Evolutionary conservation across 2,113 vertebrate genomes (phyloP).

Genomic region (Thalassarche chlororhynchos): DNA sequence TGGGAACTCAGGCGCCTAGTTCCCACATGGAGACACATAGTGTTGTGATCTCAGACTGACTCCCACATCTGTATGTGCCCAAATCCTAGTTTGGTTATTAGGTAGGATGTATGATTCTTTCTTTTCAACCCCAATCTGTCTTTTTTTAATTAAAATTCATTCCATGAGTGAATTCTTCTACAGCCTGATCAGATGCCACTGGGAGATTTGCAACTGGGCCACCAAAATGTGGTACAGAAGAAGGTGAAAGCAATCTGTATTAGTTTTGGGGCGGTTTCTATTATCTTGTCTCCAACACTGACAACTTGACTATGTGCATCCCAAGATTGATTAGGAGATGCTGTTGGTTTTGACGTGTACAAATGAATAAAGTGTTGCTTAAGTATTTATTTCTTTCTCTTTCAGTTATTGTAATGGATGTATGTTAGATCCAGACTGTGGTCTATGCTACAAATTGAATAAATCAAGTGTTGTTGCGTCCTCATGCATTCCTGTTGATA

Average conservation of each 20-base stretch:
- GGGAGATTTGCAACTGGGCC: background rate
- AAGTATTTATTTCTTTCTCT: background rate
- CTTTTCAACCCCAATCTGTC: background rate
- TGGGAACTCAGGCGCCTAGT: background rate
- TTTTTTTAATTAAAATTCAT: background rate
- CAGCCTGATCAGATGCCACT: background rate
- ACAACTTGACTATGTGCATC: background rate
- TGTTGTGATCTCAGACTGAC: background rate
- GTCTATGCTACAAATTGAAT: conserved; percentile 95
- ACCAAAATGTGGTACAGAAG: background rate
- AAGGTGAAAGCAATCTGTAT: background rate
- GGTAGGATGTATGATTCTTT: background rate
- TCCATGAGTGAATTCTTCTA: background rate
- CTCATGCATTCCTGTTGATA: conserved; percentile 89
- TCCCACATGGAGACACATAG: background rate
- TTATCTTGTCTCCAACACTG: background rate
- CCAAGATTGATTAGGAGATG: background rate
- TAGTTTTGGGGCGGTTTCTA: background rate
- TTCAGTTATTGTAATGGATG: conserved; percentile 91
- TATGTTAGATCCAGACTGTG: conserved; percentile 94
- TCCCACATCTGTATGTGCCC: background rate
- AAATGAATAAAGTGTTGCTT: background rate
- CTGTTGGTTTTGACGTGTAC: background rate
- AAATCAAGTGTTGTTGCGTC: conserved; percentile 83
- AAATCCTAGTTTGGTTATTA: background rate